Percentiles rank a stretch among this genome's conserved stretches.
Evolutionary conservation across 35 echinoderm and acorn worm genomes (phyloP).

Genomic region (Hemicentrotus pulcherrimus): DNA sequence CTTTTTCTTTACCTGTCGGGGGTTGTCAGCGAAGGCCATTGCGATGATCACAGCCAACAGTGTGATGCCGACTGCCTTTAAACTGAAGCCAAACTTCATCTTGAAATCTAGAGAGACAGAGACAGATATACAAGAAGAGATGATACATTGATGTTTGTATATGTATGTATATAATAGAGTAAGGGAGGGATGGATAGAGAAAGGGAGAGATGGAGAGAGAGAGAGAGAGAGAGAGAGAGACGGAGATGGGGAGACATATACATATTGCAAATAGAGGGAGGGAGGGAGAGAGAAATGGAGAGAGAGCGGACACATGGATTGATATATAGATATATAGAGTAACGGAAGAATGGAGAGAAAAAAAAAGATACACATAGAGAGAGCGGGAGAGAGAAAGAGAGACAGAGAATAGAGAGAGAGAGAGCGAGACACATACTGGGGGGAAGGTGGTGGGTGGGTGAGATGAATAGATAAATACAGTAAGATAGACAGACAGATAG

Average conservation of each 20-base stretch:
- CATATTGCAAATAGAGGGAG: neutral
- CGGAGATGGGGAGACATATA: neutral
- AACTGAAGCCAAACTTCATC: neutral
- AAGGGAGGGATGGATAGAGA: neutral
- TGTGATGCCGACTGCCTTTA: conserved; percentile 31
- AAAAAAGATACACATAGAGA: neutral
- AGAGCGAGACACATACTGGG: no score
- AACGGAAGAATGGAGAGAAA: neutral
- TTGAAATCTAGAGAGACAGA: neutral
- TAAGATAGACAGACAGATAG: no score
- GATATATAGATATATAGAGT: neutral
- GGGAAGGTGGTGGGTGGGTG: neutral
- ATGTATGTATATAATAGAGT: neutral
- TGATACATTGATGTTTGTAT: no score
- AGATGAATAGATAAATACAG: neutral
- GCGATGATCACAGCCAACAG: neutral
- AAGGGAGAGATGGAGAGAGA: neutral
- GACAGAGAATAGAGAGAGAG: neutral
- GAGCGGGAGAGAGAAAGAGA: neutral
- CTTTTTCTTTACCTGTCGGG: conserved; percentile 4
- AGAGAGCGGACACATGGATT: neutral
- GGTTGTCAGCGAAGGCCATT: neutral
- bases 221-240: no score
- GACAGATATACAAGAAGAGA: no score
- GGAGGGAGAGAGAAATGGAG: neutral